Evolutionary conservation across 35 echinoderm and acorn worm genomes (phyloP).

Genomic region (Heliocidaris tuberculata): DNA sequence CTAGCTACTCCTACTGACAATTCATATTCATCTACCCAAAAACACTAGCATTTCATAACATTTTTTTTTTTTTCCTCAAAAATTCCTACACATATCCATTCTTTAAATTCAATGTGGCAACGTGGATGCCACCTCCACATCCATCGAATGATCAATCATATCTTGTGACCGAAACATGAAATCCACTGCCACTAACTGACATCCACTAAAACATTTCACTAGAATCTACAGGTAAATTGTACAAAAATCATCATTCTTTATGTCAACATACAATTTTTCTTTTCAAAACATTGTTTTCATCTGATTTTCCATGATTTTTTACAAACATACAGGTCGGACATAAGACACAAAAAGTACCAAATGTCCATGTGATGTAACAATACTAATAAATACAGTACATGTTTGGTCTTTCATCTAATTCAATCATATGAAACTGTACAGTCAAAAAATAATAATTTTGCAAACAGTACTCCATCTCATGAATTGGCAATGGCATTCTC

Average conservation of each 20-base stretch:
- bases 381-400: constrained; percentile 50
- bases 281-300: constrained; percentile 30
- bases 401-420: constrained; percentile 26
- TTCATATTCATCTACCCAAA: constrained; percentile 36
- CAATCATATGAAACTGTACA: constrained; percentile 44
- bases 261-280: constrained; percentile 36
- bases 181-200: not conserved
- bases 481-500: constrained; percentile 7
- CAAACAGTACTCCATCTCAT: constrained; percentile 15
- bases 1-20: constrained; percentile 30
- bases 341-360: constrained; percentile 38
- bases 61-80: constrained; percentile 5
- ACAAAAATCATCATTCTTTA: constrained; percentile 44
- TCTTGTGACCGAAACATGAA: not conserved
- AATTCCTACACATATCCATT: constrained; percentile 9
- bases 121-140: not conserved
- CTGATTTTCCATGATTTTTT: constrained; percentile 42
- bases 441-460: constrained; percentile 40
- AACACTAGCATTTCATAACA: constrained; percentile 29
- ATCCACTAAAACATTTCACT: not conserved
- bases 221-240: constrained; percentile 13
- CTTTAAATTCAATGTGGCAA: not conserved
- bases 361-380: constrained; percentile 30
- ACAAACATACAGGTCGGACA: constrained; percentile 45
- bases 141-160: not conserved